Evolutionary conservation across 1,140 invertebrate genomes (phyloP), one percentile per base, ranked within the genome.

Genomic region (Homalodisca vitripennis): DNA sequence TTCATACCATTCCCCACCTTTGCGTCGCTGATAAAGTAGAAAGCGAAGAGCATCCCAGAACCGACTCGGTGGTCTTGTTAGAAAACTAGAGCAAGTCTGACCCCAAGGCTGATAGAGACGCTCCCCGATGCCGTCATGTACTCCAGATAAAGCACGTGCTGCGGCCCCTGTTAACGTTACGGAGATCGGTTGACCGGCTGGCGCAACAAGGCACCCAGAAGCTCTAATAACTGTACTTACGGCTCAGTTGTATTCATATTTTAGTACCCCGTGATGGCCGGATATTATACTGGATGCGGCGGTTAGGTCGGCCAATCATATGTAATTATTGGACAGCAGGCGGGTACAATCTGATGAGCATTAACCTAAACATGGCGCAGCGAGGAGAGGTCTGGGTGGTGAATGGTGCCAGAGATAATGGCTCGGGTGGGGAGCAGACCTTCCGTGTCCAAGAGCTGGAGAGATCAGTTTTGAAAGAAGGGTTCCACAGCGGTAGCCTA

Each of bases 181-280:
- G 22, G 6, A 20, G 22, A 20, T 20, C 22, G 48, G 48, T 51
- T 20, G 48, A 51, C 22, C 3, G n/a, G 3, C 48, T 12, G 3
- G 3, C 3, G 48, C n/a, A 20, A 3, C 2, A 10, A 22, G n/a
- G 3, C 14, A 22, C 3, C 48, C 48, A 51, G 48, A n/a, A 51
- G 48, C 48, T 41, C 34, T 51, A 51, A 51, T 51, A 14, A 51
- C n/a, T 51, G 48, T 51, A 22, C 14, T 51, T 51, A 51, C 48
- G 48, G 48, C 48, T 51, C 48, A 51, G 48, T 51, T 51, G 48
- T 51, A 51, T 51, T 51, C 48, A 51, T 51, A 51, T 51, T 51
- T 51, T 51, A 51, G 17, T 51, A 51, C 48, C 22, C 48, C n/a
- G 22, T 51, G 48, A 51, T 51, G 14, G 48, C 48, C 17, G 48